Conservation (phyloP, 2,797 vertebrate species). For the Hypotaenidia okinawae region DNA sequence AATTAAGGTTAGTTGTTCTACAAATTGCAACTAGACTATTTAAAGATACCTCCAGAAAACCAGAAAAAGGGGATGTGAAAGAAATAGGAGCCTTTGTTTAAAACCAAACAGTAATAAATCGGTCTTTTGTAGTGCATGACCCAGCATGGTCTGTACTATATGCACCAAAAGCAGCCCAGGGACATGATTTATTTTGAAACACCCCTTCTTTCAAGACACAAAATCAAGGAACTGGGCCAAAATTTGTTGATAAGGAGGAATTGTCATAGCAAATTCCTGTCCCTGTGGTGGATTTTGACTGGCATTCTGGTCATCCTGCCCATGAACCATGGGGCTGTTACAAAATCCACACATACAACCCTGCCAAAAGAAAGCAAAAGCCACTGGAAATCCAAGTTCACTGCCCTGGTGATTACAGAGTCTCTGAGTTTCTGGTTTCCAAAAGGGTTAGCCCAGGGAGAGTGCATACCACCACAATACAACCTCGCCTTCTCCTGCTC, state of each 20-base stretch:
- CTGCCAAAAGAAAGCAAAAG: constrained; percentile 58
- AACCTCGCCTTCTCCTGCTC: neutral
- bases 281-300: neutral
- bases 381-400: constrained; percentile 44
- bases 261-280: constrained; percentile 13
- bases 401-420: neutral
- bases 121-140: neutral
- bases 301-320: neutral
- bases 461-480: neutral
- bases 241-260: constrained; percentile 22
- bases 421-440: constrained; percentile 52
- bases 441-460: neutral
- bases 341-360: constrained; percentile 28
- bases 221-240: constrained; percentile 54
- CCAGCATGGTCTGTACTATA: neutral
- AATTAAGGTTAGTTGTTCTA: constrained; percentile 4
- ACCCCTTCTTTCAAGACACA: neutral
- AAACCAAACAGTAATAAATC: neutral
- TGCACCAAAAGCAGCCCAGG: constrained; percentile 12
- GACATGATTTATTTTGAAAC: constrained; percentile 28
- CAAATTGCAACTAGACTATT: neutral
- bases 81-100: neutral
- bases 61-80: constrained; percentile 15
- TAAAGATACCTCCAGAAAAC: constrained; percentile 43
- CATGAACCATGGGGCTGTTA: neutral